Base-by-base conservation (phyloP, 2,113 vertebrate genomes). In the Gymnorhina tibicen region DNA sequence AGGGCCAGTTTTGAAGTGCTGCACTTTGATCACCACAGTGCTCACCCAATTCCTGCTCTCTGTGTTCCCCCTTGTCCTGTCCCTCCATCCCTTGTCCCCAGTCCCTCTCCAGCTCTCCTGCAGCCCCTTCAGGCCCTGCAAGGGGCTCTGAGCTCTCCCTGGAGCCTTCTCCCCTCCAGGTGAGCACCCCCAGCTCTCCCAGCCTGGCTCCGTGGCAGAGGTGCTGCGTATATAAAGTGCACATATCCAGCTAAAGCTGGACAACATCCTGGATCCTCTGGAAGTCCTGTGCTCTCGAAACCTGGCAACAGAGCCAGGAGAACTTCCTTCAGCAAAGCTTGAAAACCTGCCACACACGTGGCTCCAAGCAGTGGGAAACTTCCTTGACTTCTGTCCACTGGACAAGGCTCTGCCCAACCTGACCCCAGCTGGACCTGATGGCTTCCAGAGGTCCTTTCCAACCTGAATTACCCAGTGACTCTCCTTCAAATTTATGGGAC, bases 71-170 rank as follows among this genome's bases (percentile, higher is more conserved):
- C 7, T 24, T 24, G 3, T 16, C 66, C 10, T 56, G 35, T 56
- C 49, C 26, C 49, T 63, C 66, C 66, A 47, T 2, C 0, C 49
- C 35, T 8, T 32, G 41, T 63, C 41, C 55, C 47, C 11, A 62
- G n/a, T 17, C 56, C 67, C 75, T 88, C 49, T 56, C 4, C 66
- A 56, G 49, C 41, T 79, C 66, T 88, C 58, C 66, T 72, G 66
- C 42, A 64, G 30, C 35, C 42, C 24, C 58, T 64, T 56, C 0
- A 42, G 47, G 13, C 24, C 13, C 64, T 68, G 63, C 0, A 1
- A 37, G 53, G 30, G 27, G 28, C 74, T 87, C 85, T 41, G 28
- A 41, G 66, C 4, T 63, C 7, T 56, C 41, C 30, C 35, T 73
- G 59, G 50, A 88, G 2, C 59, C n/a, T 58, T 37, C 50, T 19